Percentiles rank a stretch among this genome's conserved stretches.
Evolutionary conservation across 2,888 invertebrate species (phyloP).

Genomic region (Myopa testacea): DNA sequence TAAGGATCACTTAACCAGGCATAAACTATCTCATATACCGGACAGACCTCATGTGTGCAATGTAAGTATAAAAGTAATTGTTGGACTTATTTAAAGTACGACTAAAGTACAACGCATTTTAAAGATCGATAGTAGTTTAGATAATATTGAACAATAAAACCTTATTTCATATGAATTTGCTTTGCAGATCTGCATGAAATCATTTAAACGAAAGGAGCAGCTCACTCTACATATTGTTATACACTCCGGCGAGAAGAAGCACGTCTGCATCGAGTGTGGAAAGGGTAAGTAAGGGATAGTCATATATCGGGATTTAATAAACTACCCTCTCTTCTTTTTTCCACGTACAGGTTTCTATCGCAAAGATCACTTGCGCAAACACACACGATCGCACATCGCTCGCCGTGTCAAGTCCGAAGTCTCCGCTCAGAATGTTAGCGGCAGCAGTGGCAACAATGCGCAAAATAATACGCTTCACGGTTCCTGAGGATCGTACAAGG

Average conservation of each 20-base stretch:
- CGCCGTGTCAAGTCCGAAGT: conserved; percentile 86
- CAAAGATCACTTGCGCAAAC: conserved; percentile 87
- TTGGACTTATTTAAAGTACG: background rate
- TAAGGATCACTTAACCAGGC: conserved; percentile 87
- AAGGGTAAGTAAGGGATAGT: conserved; percentile 72
- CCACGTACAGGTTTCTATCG: conserved; percentile 79
- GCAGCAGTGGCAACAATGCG: conserved; percentile 61
- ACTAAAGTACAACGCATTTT: background rate
- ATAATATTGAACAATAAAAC: background rate
- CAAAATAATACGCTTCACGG: conserved; percentile 65
- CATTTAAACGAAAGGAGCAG: conserved; percentile 90
- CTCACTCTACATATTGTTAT: conserved; percentile 89
- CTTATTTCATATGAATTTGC: background rate
- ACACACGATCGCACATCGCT: conserved; percentile 86
- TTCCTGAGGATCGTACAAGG: conserved; percentile 70
- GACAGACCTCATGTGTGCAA: conserved; percentile 90
- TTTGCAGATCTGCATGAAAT: conserved; percentile 80
- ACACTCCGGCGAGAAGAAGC: conserved; percentile 89
- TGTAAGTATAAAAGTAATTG: conserved; percentile 62
- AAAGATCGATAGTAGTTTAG: background rate
- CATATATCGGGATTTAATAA: background rate
- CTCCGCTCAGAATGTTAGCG: conserved; percentile 74
- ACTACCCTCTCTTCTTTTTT: background rate
- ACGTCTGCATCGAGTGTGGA: conserved; percentile 88
- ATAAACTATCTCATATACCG: conserved; percentile 89